Evolutionary conservation across 2,888 invertebrate genomes (phyloP), one percentile per base, ranked within the genome.

Genomic region (Plebejus anna): DNA sequence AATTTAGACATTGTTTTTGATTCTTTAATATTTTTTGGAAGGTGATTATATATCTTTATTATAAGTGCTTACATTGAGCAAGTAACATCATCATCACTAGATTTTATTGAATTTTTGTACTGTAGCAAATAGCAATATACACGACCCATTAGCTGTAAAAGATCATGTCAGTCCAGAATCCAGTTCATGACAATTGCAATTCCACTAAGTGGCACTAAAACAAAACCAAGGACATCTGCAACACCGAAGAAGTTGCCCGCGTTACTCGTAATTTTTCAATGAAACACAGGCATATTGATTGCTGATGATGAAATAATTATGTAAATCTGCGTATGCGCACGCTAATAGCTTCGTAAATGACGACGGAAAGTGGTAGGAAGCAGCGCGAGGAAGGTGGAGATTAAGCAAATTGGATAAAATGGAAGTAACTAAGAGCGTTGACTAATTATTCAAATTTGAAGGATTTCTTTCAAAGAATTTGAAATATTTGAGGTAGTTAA

Each of bases 321-420:
- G 28, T 61, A 61, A 28, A 61, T 55, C 28, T 61, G 61, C 61
- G 61, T 28, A 61, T 61, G 61, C 28, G 61, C 61, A 61, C 61
- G 61, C 22, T 61, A 61, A 61, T 28, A 11, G 61, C 28, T 22
- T 11, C 2, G 28, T 61, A 61, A 28, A 59, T 7, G 59, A 59
- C 59, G 59, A 59, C 59, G 59, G 59, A 55, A 55, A n/a, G 59
- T 22, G 22, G 28, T 61, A 61, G 61, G 61, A 61, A 61, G 61
- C 61, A 61, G 61, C 61, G 61, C 9, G 28, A 61, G 61, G 61
- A 61, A 61, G 61, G 61, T 61, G 61, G 9, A 61, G 22, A 61
- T 61, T 61, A 61, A 61, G 9, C 61, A 61, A 61, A 61, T 61
- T 61, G 61, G 28, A 61, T 61, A 28, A 61, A 28, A 28, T 28